Evolutionary conservation across 2,888 invertebrate species (phyloP).

Genomic region (Zaprionus bogoriensis): DNA sequence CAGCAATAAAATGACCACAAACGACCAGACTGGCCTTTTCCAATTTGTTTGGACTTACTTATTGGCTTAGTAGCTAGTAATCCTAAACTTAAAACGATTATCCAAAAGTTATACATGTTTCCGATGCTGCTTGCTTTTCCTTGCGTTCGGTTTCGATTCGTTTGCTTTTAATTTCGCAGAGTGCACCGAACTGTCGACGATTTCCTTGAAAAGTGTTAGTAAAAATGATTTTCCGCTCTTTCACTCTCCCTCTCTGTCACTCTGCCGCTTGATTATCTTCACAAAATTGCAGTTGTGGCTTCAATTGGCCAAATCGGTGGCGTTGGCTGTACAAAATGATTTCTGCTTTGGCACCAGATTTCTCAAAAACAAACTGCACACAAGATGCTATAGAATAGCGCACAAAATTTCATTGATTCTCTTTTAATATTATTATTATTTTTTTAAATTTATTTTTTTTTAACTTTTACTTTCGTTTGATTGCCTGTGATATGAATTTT

Average conservation of each 20-base stretch:
- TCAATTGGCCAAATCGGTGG: slow-evolving; percentile 55
- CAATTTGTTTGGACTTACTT: slow-evolving; percentile 72
- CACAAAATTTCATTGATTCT: slow-evolving; percentile 15
- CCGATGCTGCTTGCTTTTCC: slow-evolving; percentile 22
- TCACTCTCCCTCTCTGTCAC: no score
- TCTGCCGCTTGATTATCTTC: slow-evolving; percentile 72
- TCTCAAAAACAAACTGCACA: slow-evolving; percentile 26
- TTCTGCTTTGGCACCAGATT: slow-evolving; percentile 62
- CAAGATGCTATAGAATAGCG: slow-evolving; percentile 14
- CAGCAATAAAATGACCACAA: not conserved
- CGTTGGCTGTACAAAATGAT: slow-evolving; percentile 29
- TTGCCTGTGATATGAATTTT: no score
- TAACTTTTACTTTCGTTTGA: slow-evolving; percentile 14
- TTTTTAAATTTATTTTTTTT: slow-evolving; percentile 4
- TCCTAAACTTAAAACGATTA: slow-evolving; percentile 81
- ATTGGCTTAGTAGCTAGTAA: slow-evolving; percentile 78
- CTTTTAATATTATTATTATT: not conserved
- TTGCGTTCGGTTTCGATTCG: slow-evolving; percentile 13
- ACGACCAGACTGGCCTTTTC: not conserved
- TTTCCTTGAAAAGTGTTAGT: slow-evolving; percentile 3
- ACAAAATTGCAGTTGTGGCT: slow-evolving; percentile 49
- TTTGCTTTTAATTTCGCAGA: slow-evolving; percentile 18
- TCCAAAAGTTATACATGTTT: slow-evolving; percentile 82
- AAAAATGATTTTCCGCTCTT: slow-evolving; percentile 13
- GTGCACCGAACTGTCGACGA: slow-evolving; percentile 4